Base-by-base conservation (phyloP, 1,140 invertebrate species). In the Cotesia chilonis region DNA sequence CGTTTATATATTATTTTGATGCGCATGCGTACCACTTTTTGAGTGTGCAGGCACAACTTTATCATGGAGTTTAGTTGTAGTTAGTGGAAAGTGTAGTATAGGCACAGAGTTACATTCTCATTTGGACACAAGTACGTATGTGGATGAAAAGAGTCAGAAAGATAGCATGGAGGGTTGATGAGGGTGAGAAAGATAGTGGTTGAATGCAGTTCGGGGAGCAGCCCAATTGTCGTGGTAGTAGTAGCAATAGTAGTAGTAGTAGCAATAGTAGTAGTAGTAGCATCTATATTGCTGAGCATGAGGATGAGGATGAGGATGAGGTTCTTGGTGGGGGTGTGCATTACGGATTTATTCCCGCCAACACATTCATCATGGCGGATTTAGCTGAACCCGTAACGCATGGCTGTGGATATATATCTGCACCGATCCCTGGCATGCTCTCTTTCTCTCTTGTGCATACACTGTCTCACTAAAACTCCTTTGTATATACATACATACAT, bases 281-380 rank as follows among this genome's bases (percentile, higher is more conserved):
- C 17, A 72, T 37, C n/a, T n/a, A 65, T 5, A 65, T 47, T 47
- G 10, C 10, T 12, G 51, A 28, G 28, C 28, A 28, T 28, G 28
- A 28, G 28, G 36, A 4, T 41, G 14, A 28, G 28, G 36, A 4
- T 41, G 38, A 71, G 65, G 37, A 59, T 68, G 61, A 36, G 65
- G 65, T 28, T 28, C 37, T 68, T 67, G 65, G 82, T 81, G 84
- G 84, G 85, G 85, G 85, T 87, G 84, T 86, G 84, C 86, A 86
- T 87, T 87, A 84, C 86, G 85, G 86, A 87, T 87, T 87, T 87
- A 87, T 87, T 87, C 86, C 84, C 85, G 84, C 85, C 84, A 87
- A 87, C 85, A 87, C 86, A 87, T 87, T 87, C 85, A 87, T 87
- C 85, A 87, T 86, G 85, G 85, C 85, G 85, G 85, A 87, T 87